phyloP scores from a whole-genome alignment of 2,888 invertebrate genomes.

The Clepsis dumicolana region DNA sequence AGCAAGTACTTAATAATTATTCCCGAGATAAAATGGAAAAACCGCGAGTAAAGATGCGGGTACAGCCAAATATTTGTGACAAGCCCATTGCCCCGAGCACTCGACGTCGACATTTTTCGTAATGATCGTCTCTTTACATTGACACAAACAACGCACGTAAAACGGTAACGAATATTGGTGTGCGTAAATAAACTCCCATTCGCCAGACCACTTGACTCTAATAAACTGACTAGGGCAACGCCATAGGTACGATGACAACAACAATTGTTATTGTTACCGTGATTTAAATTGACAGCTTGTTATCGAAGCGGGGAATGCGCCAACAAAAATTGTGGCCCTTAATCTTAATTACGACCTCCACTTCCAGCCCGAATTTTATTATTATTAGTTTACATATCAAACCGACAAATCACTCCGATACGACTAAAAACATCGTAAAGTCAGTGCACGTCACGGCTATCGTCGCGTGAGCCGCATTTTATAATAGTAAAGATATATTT shows the following conservation, averaged over 20 bases:
- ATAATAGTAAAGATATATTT: slow-evolving; percentile 34
- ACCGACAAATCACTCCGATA: slow-evolving; percentile 30
- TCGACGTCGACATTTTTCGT: slow-evolving; percentile 5
- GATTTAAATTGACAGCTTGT: slow-evolving; percentile 44
- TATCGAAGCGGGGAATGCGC: slow-evolving; percentile 37
- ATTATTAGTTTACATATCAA: slow-evolving; percentile 33
- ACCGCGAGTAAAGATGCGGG: background rate
- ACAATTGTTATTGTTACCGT: slow-evolving; percentile 37
- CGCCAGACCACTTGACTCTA: slow-evolving; percentile 38
- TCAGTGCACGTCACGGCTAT: slow-evolving; percentile 12
- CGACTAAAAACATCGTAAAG: slow-evolving; percentile 24
- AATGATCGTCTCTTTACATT: slow-evolving; percentile 5
- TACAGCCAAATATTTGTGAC: background rate
- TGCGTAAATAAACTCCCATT: slow-evolving; percentile 18
- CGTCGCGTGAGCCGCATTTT: slow-evolving; percentile 24
- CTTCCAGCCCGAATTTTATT: slow-evolving; percentile 17
- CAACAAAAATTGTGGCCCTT: slow-evolving; percentile 24
- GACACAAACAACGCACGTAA: slow-evolving; percentile 6
- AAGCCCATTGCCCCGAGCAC: background rate
- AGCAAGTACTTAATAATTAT: background rate
- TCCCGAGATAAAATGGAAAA: background rate
- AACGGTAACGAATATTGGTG: slow-evolving; percentile 4
- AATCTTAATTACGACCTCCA: slow-evolving; percentile 33
- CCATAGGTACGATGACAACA: slow-evolving; percentile 40
- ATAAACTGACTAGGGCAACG: slow-evolving; percentile 34